Base-by-base conservation (phyloP, 2,113 vertebrate species). In the Sylvietta virens region DNA sequence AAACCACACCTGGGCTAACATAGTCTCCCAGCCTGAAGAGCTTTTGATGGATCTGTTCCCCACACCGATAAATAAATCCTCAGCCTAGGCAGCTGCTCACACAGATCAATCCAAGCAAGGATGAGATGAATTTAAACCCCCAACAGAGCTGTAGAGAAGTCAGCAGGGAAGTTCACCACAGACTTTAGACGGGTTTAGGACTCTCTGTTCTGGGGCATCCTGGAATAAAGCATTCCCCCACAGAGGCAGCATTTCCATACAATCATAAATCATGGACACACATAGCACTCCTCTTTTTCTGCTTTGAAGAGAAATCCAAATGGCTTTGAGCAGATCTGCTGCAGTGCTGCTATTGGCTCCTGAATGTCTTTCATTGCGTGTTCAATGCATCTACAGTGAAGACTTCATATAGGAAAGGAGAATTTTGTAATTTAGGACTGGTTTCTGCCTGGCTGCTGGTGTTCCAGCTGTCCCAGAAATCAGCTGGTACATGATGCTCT, bases 251-350 rank as follows among this genome's bases (percentile, higher is more conserved):
- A 28, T 8, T 50, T 42, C 73, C 4, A 14, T 17, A 31, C 42
- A 73, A 17, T 50, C 66, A 45, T 9, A 90, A 80, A 89, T 73
- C 91, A 69, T 0, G 1, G 81, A 48, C 0, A 0, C 85, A 72
- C 20, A 0, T 13, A 48, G 45, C n/a, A 24, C 37, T 86, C 28
- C 74, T 48, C 72, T 40, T 58, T 57, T 31, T 79, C 73, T 87
- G 89, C 91, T 92, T 82, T 92, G 91, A 77, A 95, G 50, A 82
- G 62, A 89, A 95, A 89, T 62, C 89, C 93, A 90, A 88, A 95
- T 18, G 74, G 73, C 94, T 92, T 35, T 0, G 4, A 72, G 87
- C 94, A 72, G 81, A 85, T 91, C 86, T 94, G 91, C 86, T 85
- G 83, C 0, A 0, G 48, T 16, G 81, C 70, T 37, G 70, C 74